Base-by-base conservation (phyloP, 2,888 invertebrate species). In the Sinotaia quadrata region DNA sequence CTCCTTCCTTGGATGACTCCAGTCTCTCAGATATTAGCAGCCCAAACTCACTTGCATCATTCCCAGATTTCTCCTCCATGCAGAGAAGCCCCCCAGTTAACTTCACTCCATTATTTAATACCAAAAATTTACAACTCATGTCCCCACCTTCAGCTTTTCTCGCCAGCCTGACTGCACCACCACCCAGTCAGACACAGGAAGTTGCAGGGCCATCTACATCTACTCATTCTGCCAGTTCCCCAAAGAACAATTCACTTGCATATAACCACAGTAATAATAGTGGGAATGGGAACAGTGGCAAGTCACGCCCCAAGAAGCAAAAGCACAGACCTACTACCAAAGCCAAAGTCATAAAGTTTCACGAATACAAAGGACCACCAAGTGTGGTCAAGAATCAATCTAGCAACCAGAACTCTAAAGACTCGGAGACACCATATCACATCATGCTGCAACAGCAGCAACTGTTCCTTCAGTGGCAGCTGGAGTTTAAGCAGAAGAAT, bases 281-380 rank as follows among this genome's bases (percentile, higher is more conserved):
- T 67, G 72, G 58, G 66, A 73, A 68, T 67, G 70, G 72, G 37
- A 77, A 72, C 54, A 57, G 36, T 18, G 62, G 72, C 33, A 73
- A 80, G 69, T 70, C 76, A 37, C 76, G 84, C 67, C 82, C 78
- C 83, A 95, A 94, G 87, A 94, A 94, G 87, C 92, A 92, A 27
- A 95, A 95, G 87, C 93, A 93, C 49, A 95, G 95, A 88, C 80
- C 92, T 92, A 31, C 76, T 3, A 93, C 94, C 0, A 95, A 95
- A 88, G 91, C 94, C 27, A 92, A 94, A 79, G 94, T 94, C 67
- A 97, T 98, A 82, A 98, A 98, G 90, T 98, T 98, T 89, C 97
- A 98, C 89, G 98, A 98, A 89, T 95, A 96, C 88, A 95, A 95
- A 76, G 87, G 87, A 67, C 87, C 87, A 62, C 96, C 97, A 75